Evolutionary conservation across 2,113 vertebrate species (phyloP).

Genomic region (Trachemys scripta): DNA sequence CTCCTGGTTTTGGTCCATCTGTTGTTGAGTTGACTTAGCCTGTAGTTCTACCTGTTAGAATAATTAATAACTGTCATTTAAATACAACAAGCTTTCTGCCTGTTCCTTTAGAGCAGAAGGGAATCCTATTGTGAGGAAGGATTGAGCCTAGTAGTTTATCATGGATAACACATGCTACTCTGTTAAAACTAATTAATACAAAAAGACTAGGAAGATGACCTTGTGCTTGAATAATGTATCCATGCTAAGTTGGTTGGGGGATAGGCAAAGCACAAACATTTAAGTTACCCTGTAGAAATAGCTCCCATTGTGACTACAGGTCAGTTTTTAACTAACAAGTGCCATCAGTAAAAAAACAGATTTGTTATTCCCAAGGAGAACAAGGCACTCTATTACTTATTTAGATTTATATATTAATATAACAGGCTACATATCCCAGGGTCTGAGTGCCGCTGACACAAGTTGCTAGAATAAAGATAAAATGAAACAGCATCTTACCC

Average conservation of each 20-base stretch:
- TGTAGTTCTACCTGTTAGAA: background rate
- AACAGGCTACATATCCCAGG: background rate
- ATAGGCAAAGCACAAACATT: background rate
- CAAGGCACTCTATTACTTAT: background rate
- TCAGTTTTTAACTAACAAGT: background rate
- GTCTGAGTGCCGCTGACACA: background rate
- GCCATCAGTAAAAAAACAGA: background rate
- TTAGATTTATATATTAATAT: background rate
- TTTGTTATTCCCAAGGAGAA: background rate
- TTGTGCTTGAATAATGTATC: background rate
- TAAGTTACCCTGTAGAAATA: background rate
- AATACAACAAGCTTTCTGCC: background rate
- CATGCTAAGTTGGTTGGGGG: background rate
- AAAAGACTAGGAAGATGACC: background rate
- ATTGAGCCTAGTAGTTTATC: background rate
- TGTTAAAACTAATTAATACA: background rate
- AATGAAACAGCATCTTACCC: background rate
- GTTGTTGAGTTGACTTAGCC: background rate
- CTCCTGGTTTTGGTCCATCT: background rate
- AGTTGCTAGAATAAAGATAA: background rate
- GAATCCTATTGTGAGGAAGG: background rate
- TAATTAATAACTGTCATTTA: background rate
- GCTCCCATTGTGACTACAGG: background rate
- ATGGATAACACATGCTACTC: background rate
- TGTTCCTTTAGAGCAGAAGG: background rate